Conservation (phyloP, 2,888 invertebrate genomes). For the Sycophila texana region DNA sequence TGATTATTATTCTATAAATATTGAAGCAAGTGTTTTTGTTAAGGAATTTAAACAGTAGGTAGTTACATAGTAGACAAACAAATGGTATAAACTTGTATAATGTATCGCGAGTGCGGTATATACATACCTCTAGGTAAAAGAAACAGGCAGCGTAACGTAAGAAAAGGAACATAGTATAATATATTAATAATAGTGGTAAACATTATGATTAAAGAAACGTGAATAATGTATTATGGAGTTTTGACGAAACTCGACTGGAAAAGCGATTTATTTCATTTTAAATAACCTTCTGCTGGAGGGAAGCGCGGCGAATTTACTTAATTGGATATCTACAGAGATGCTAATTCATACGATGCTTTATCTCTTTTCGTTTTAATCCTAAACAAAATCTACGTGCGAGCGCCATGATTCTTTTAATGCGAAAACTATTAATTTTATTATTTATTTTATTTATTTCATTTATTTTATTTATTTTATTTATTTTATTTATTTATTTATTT, state of each 20-base stretch:
- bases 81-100: slow-evolving; percentile 58
- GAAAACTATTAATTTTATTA: slow-evolving; percentile 20
- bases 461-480: neutral
- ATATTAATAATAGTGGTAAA: slow-evolving; percentile 66
- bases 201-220: slow-evolving; percentile 53
- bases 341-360: slow-evolving; percentile 4
- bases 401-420: slow-evolving; percentile 18
- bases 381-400: slow-evolving; percentile 23
- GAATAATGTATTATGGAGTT: slow-evolving; percentile 36
- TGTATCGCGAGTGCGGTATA: slow-evolving; percentile 58
- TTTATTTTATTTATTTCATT: neutral
- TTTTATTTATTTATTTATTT: slow-evolving; percentile 1
- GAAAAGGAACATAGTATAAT: slow-evolving; percentile 66
- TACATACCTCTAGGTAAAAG: slow-evolving; percentile 60
- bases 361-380: slow-evolving; percentile 32
- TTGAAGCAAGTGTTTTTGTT: slow-evolving; percentile 59
- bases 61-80: slow-evolving; percentile 57
- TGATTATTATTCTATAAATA: slow-evolving; percentile 59
- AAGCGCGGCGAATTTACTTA: slow-evolving; percentile 56
- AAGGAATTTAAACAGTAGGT: slow-evolving; percentile 58
- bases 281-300: slow-evolving; percentile 30
- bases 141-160: slow-evolving; percentile 58
- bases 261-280: slow-evolving; percentile 43
- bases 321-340: slow-evolving; percentile 34
- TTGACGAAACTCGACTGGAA: slow-evolving; percentile 14